Evolutionary conservation across 2,797 vertebrate species (phyloP).

Genomic region (Delichon dasypus): DNA sequence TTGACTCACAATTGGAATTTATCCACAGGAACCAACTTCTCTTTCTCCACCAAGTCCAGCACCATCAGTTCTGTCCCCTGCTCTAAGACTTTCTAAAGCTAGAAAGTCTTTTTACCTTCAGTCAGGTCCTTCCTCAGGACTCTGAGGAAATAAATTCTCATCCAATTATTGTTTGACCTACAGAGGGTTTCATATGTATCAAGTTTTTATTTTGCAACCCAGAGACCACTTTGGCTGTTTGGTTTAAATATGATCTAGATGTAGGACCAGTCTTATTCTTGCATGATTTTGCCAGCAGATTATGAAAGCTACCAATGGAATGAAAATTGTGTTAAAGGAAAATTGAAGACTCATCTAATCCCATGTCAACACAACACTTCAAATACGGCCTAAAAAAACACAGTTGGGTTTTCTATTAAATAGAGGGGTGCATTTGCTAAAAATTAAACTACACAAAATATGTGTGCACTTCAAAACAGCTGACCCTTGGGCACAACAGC

Average conservation of each 20-base stretch:
- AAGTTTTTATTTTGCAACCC: background rate
- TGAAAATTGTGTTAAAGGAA: background rate
- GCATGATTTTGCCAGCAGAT: background rate
- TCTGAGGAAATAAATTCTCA: background rate
- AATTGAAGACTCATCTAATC: background rate
- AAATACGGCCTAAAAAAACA: background rate
- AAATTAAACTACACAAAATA: background rate
- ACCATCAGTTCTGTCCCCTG: background rate
- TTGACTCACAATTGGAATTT: background rate
- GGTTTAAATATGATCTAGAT: background rate
- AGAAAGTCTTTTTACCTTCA: background rate
- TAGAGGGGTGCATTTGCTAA: background rate
- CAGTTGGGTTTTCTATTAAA: background rate
- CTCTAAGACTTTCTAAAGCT: too few relatives aligned
- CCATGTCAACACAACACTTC: background rate
- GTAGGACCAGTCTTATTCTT: background rate
- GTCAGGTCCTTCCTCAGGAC: background rate
- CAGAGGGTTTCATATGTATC: background rate
- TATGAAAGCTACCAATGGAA: background rate
- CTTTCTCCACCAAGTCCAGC: background rate
- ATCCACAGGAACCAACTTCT: background rate
- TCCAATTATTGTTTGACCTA: background rate
- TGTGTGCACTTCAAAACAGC: background rate
- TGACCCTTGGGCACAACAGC: background rate
- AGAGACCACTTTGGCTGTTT: background rate